Evolutionary conservation across 2,888 invertebrate species (phyloP).

Genomic region (Xiphydria camelus): DNA sequence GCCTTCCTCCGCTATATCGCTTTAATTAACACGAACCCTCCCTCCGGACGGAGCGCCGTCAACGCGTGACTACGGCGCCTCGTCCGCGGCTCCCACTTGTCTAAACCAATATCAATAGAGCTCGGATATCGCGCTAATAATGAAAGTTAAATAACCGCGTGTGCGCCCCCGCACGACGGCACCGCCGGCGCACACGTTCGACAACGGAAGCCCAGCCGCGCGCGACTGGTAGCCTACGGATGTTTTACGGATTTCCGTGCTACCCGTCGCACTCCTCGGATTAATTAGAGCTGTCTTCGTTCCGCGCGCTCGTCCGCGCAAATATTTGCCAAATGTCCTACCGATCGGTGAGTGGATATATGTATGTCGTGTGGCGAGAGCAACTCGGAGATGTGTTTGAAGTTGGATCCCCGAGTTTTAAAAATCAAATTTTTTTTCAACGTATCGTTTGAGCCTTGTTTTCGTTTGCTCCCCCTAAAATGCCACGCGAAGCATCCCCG

Average conservation of each 20-base stretch:
- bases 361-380: too few species aligned
- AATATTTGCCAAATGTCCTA: constrained; percentile 17
- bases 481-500: too few species aligned
- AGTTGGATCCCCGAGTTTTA: too few species aligned
- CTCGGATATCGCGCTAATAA: constrained; percentile 37
- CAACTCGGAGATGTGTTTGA: too few species aligned
- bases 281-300: constrained; percentile 42
- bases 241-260: constrained; percentile 40
- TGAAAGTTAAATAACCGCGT: constrained; percentile 51
- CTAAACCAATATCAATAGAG: constrained; percentile 46
- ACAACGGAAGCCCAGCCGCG: background rate
- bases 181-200: background rate
- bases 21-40: background rate
- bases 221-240: constrained; percentile 6
- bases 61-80: constrained; percentile 41
- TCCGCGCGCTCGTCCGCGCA: constrained; percentile 22
- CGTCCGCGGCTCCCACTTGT: constrained; percentile 39
- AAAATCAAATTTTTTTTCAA: too few species aligned
- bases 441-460: too few species aligned
- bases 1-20: background rate
- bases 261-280: constrained; percentile 31
- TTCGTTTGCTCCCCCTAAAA: too few species aligned
- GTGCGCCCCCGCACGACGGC: background rate
- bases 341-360: background rate
- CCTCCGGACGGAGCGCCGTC: constrained; percentile 14